A percentile compares a stretch with the other conserved stretches of the same genome.
Conservation (phyloP, 2,113 vertebrate genomes). For the Elachura formosa region DNA sequence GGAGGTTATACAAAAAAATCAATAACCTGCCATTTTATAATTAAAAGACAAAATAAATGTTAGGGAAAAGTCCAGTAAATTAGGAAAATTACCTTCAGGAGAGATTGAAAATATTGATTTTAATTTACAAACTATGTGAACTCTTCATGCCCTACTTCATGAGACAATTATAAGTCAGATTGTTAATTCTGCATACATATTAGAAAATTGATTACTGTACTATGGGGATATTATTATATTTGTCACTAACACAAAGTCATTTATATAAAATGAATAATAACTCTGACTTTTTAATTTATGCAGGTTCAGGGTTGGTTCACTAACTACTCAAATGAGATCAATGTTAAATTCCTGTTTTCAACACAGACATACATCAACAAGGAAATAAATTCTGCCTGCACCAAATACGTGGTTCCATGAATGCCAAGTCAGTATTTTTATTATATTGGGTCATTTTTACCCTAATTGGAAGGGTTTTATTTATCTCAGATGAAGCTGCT, state of each 20-base stretch:
- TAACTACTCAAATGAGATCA: constrained; percentile 42
- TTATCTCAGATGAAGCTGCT: background rate
- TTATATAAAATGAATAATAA: constrained; percentile 57
- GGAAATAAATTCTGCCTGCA: constrained; percentile 17
- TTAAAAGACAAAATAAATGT: constrained; percentile 88
- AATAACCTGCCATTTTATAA: constrained; percentile 89
- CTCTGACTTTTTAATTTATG: constrained; percentile 54
- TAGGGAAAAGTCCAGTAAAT: constrained; percentile 81
- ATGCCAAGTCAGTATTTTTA: background rate
- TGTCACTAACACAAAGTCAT: constrained; percentile 69
- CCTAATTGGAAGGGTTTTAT: background rate
- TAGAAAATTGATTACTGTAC: constrained; percentile 72
- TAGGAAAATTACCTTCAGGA: constrained; percentile 85
- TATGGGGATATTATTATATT: constrained; percentile 69
- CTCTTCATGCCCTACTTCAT: constrained; percentile 76
- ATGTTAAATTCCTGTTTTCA: constrained; percentile 24
- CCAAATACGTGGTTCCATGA: background rate
- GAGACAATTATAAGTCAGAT: constrained; percentile 77
- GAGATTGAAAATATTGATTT: constrained; percentile 94
- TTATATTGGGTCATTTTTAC: background rate
- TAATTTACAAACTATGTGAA: constrained; percentile 88
- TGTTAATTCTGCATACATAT: constrained; percentile 74
- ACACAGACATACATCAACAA: background rate
- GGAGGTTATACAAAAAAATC: constrained; percentile 78
- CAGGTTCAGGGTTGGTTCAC: constrained; percentile 34